phyloP scores from a whole-genome alignment of 2,888 invertebrate genomes.

The Chalcis sispes region DNA sequence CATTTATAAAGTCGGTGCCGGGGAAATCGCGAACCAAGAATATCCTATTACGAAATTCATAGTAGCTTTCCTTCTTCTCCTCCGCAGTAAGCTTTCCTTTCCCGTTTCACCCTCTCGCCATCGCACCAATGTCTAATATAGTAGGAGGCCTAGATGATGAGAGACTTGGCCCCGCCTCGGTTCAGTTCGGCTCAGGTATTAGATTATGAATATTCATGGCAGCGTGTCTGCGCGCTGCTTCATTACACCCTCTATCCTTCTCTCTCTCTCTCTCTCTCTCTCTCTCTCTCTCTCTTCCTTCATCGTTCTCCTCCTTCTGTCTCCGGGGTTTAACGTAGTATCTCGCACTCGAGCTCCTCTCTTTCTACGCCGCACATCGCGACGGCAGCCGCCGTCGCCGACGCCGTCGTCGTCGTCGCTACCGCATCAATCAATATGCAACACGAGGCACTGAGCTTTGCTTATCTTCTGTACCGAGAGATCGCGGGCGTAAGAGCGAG shows the following conservation, averaged over 20 bases:
- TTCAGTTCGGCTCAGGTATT: conserved; percentile 74
- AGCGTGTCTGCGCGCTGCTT: conserved; percentile 74
- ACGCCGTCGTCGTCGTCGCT: not conserved
- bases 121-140: conserved; percentile 70
- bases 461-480: conserved; percentile 69
- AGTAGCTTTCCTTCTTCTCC: conserved; percentile 38
- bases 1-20: conserved; percentile 34
- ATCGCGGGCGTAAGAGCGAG: conserved; percentile 32
- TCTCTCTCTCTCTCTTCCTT: conserved; percentile 26
- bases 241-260: conserved; percentile 71
- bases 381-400: conserved; percentile 9
- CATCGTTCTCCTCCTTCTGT: conserved; percentile 37
- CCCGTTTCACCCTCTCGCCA: not conserved
- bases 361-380: conserved; percentile 21
- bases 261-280: conserved; percentile 26
- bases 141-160: conserved; percentile 67
- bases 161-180: conserved; percentile 71
- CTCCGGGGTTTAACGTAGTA: conserved; percentile 52
- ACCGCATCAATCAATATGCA: conserved; percentile 75
- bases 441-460: conserved; percentile 70
- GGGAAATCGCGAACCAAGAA: conserved; percentile 28
- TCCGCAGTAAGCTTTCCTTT: too few relatives aligned
- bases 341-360: conserved; percentile 17
- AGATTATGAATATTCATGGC: conserved; percentile 77
- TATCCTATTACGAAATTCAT: conserved; percentile 62